Percentiles rank a stretch among this genome's conserved stretches.
These are phyloP conservation scores for Sebastiscus tertius DNA, from an alignment of 2,797 vertebrate species.

Conservation along the genomic window DNA sequence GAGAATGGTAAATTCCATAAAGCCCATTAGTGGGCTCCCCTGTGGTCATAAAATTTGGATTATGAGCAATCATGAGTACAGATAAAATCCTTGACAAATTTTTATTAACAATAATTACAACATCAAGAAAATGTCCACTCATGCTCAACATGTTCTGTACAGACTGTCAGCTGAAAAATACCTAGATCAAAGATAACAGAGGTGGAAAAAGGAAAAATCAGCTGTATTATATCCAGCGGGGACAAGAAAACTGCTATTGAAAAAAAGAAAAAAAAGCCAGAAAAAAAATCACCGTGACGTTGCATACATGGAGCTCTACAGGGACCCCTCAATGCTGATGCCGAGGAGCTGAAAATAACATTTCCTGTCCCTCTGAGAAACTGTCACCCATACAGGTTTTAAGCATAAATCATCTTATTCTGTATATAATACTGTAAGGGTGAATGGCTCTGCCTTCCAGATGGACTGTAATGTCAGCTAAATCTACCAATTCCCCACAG, in stretches of 20 bases:
- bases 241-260: neutral
- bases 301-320: constrained; percentile 26
- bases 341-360: constrained; percentile 69
- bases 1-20: neutral
- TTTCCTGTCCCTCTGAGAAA: constrained; percentile 59
- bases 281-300: constrained; percentile 16
- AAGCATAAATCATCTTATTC: constrained; percentile 77
- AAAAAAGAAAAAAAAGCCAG: neutral
- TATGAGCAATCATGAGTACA: neutral
- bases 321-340: constrained; percentile 55
- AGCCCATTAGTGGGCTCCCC: neutral
- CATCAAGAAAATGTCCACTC: neutral
- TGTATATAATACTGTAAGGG: constrained; percentile 52
- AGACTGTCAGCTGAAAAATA: neutral
- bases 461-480: constrained; percentile 80
- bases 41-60: neutral
- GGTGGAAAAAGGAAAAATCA: neutral
- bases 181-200: constrained; percentile 5
- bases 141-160: neutral
- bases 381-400: constrained; percentile 59
- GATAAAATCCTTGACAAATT: neutral
- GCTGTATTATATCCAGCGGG: neutral
- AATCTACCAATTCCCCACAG: constrained; percentile 68
- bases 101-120: neutral
- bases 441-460: constrained; percentile 57